These are phyloP conservation scores for Manduca sexta DNA, from an alignment of 1,140 invertebrate species.

Conservation along the genomic window DNA sequence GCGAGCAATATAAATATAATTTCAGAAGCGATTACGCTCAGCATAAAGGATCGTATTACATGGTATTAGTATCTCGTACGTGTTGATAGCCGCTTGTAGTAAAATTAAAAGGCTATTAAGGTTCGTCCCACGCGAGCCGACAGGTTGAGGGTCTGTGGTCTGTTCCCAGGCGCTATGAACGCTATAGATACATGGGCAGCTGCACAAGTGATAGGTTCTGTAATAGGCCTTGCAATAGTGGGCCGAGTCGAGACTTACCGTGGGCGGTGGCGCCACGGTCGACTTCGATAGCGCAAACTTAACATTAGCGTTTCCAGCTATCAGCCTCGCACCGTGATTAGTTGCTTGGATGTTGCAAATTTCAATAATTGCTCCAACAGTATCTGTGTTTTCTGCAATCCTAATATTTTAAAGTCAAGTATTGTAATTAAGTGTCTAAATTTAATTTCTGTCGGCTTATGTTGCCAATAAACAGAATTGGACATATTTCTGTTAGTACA, in stretches of 20 bases:
- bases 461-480: no score
- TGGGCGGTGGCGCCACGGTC: slow-evolving; percentile 60
- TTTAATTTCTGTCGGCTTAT: neutral
- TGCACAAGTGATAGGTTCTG: slow-evolving; percentile 26
- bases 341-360: slow-evolving; percentile 34
- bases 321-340: slow-evolving; percentile 50
- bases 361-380: slow-evolving; percentile 41
- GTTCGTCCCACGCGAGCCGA: slow-evolving; percentile 46
- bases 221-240: slow-evolving; percentile 50
- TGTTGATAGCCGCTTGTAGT: slow-evolving; percentile 46
- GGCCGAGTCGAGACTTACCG: slow-evolving; percentile 37
- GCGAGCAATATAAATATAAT: slow-evolving; percentile 16
- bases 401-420: neutral
- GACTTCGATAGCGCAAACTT: slow-evolving; percentile 47
- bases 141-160: slow-evolving; percentile 42
- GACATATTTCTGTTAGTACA: no score
- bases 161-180: slow-evolving; percentile 31
- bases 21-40: slow-evolving; percentile 22
- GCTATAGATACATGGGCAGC: slow-evolving; percentile 11
- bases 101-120: slow-evolving; percentile 65
- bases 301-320: slow-evolving; percentile 42
- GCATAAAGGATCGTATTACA: slow-evolving; percentile 36
- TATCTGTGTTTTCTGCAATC: slow-evolving; percentile 20
- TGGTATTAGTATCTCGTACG: slow-evolving; percentile 36
- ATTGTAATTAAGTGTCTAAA: neutral